Conservation (phyloP, 2,113 vertebrate species). For the Apodemus speciosus region DNA sequence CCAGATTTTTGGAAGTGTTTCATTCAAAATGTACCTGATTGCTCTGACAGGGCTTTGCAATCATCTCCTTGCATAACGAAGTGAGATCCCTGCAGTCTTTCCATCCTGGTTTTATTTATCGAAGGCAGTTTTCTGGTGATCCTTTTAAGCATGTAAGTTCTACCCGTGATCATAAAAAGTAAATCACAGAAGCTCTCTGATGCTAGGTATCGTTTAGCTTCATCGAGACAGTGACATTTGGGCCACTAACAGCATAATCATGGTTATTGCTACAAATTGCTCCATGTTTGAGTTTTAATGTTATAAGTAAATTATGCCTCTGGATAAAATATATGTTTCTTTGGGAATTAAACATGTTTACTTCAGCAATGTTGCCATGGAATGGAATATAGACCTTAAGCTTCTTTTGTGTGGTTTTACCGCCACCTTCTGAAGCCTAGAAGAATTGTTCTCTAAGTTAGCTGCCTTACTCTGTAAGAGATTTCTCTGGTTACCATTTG, state of each 20-base stretch:
- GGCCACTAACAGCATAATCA: slow-evolving; percentile 88
- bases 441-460: slow-evolving; percentile 81
- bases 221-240: slow-evolving; percentile 87
- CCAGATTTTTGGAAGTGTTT: slow-evolving; percentile 15
- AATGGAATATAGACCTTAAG: slow-evolving; percentile 48
- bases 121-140: slow-evolving; percentile 75
- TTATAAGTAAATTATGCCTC: slow-evolving; percentile 90
- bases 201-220: slow-evolving; percentile 86
- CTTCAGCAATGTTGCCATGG: slow-evolving; percentile 80
- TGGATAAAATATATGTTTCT: slow-evolving; percentile 88
- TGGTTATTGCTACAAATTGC: slow-evolving; percentile 89
- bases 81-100: slow-evolving; percentile 80
- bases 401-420: slow-evolving; percentile 90
- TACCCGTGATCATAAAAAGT: slow-evolving; percentile 85
- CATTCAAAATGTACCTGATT: slow-evolving; percentile 78
- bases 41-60: slow-evolving; percentile 72
- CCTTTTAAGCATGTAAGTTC: slow-evolving; percentile 83
- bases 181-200: slow-evolving; percentile 85
- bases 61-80: slow-evolving; percentile 69
- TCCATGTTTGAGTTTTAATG: slow-evolving; percentile 89
- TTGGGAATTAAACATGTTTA: slow-evolving; percentile 89
- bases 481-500: slow-evolving; percentile 32
- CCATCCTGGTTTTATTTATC: slow-evolving; percentile 74
- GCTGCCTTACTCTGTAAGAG: background rate
- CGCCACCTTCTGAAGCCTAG: slow-evolving; percentile 93